Percentiles rank a stretch among this genome's conserved stretches.
phyloP scores from a whole-genome alignment of 2,113 vertebrate genomes.

The Chloebia gouldiae region DNA sequence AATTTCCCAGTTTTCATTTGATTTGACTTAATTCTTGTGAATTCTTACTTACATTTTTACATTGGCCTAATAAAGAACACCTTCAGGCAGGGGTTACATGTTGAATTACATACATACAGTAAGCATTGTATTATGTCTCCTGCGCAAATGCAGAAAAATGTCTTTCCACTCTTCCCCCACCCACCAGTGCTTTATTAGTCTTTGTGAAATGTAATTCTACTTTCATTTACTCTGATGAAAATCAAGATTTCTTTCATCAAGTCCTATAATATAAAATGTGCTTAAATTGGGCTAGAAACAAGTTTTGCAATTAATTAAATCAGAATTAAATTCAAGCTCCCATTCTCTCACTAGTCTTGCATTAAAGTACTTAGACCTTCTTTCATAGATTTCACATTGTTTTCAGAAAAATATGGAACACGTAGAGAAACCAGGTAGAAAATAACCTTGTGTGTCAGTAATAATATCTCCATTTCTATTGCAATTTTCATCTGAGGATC shows the following conservation, averaged over 20 bases:
- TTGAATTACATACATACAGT: neutral
- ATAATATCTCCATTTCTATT: neutral
- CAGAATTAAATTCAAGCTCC: conserved; percentile 5
- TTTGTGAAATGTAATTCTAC: neutral
- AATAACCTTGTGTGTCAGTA: neutral
- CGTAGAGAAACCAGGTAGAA: neutral
- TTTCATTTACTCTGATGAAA: neutral
- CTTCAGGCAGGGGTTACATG: neutral
- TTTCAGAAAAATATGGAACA: neutral
- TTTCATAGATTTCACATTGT: neutral
- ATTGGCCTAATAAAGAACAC: neutral
- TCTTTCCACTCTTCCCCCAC: neutral
- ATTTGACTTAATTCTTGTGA: neutral
- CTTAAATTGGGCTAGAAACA: neutral
- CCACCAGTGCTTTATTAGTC: neutral
- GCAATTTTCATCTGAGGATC: neutral
- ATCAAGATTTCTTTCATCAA: neutral
- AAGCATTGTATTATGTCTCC: neutral
- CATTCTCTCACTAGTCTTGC: neutral
- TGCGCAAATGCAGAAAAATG: neutral
- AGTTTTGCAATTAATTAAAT: neutral
- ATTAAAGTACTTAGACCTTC: neutral
- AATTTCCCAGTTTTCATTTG: neutral
- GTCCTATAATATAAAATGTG: neutral
- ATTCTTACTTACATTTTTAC: neutral